Evolutionary conservation across 2,113 vertebrate genomes (phyloP), one percentile per base, ranked within the genome.

Genomic region (Arothron firmamentum): DNA sequence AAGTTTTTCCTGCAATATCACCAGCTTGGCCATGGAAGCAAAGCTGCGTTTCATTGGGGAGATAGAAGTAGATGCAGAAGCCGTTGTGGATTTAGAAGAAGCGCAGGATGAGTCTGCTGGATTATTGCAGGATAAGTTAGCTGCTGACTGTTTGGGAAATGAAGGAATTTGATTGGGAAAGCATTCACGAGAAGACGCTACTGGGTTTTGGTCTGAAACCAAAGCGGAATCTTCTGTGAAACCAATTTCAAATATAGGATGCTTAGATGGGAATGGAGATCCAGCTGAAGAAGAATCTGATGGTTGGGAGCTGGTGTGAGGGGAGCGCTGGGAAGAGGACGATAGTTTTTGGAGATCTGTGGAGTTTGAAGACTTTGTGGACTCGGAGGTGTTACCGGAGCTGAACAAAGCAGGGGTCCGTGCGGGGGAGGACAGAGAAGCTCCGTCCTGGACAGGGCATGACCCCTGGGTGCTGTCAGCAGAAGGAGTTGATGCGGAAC

Each of bases 1-100:
- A 25, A 89, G 76, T 65, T 87, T 81, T 73, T 88, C 86, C 63
- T 89, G 74, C n/a, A 90, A 74, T 17, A 92, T 87, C 68, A 92
- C 85, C 28, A 25, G 56, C 59, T 88, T 89, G 18, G 88, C 90
- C 52, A 85, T 15, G 15, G 74, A 69, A 16, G 78, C 83, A 70
- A 92, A 90, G 41, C 79, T 83, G 23, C 57, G 75, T 59, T 69
- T 86, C 6, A 18, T 0, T 0, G 63, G 70, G 7, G 56, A 1
- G 1, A 23, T 13, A 2, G 76, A 19, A 34, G 67, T 28, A 31
- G 56, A 1, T 47, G 52, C 25, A 31, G 72, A 50, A 46, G 28
- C 20, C 11, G 14, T 13, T 8, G 41, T 5, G 23, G 56, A 28
- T 11, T 47, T 47, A 13, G 57, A 23, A 18, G 67, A 18, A 28